Conservation (phyloP, 2,113 vertebrate genomes). For the Silurus meridionalis region DNA sequence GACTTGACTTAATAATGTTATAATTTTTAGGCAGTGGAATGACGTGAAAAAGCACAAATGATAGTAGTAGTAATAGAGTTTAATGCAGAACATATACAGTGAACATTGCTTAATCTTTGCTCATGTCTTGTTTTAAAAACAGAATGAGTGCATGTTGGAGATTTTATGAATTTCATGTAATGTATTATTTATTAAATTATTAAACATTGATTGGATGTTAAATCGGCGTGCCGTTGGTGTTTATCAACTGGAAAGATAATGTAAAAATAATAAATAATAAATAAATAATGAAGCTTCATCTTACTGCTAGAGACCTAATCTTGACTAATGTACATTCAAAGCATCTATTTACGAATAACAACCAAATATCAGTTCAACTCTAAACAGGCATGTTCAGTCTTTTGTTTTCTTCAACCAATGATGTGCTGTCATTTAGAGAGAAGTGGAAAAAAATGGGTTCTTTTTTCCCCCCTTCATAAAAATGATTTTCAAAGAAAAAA, state of each 20-base stretch:
- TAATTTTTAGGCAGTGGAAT: not conserved
- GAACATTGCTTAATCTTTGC: too few species aligned
- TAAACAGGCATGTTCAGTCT: not conserved
- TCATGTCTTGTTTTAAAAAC: too few species aligned
- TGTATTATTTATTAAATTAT: too few species aligned
- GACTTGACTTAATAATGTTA: not conserved
- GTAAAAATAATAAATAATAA: too few species aligned
- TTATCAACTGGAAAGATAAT: not conserved
- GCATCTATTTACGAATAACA: not conserved
- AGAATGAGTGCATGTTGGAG: too few species aligned
- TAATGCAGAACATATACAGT: too few species aligned
- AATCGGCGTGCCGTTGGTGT: not conserved
- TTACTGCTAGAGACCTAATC: not conserved
- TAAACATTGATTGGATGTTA: not conserved
- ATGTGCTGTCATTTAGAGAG: not conserved
- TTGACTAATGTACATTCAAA: not conserved
- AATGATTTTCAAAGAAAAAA: not conserved
- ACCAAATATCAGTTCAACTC: not conserved
- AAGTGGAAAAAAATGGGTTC: not conserved
- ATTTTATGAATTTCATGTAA: too few species aligned
- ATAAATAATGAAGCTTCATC: not conserved
- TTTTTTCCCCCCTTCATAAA: too few species aligned
- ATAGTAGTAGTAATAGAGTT: not conserved
- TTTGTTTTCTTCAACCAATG: not conserved
- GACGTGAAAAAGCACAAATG: too few species aligned